phyloP scores from a whole-genome alignment of 2,113 vertebrate genomes.

The Argyrosomus japonicus region DNA sequence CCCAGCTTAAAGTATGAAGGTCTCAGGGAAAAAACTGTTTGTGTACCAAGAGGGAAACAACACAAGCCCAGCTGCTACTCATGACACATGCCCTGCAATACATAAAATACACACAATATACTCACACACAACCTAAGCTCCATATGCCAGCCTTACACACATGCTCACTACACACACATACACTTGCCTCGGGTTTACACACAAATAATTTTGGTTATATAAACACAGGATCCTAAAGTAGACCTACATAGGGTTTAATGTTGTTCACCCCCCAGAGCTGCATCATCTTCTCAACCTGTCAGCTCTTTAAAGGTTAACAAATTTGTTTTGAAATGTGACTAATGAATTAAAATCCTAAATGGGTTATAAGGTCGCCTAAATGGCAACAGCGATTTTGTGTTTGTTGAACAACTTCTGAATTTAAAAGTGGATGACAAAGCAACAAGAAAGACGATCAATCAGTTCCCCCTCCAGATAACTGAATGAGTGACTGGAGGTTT shows the following conservation, averaged over 20 bases:
- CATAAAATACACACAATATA: constrained; percentile 9
- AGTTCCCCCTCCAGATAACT: constrained; percentile 21
- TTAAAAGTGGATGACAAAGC: constrained; percentile 20
- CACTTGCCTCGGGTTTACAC: background rate
- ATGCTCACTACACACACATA: constrained; percentile 1
- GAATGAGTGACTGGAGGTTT: constrained; percentile 21
- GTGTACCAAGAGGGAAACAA: constrained; percentile 44
- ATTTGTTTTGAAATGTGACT: constrained; percentile 19
- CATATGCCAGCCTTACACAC: background rate
- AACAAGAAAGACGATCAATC: background rate
- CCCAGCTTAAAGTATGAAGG: constrained; percentile 37
- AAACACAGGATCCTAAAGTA: background rate
- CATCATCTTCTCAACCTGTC: constrained; percentile 27
- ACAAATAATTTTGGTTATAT: constrained; percentile 3
- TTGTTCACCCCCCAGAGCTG: background rate
- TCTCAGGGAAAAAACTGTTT: constrained; percentile 15
- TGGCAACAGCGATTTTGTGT: background rate
- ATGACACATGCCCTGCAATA: constrained; percentile 17
- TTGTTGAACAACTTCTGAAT: constrained; percentile 14
- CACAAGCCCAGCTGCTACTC: constrained; percentile 46
- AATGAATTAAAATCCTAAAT: constrained; percentile 34
- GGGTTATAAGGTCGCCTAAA: background rate
- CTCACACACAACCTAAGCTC: constrained; percentile 7
- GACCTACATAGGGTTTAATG: background rate
- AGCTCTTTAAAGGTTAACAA: constrained; percentile 36